Percentiles rank a stretch among this genome's conserved stretches.
Evolutionary conservation across 2,113 vertebrate species (phyloP).

Genomic region (Cynoglossus semilaevis): DNA sequence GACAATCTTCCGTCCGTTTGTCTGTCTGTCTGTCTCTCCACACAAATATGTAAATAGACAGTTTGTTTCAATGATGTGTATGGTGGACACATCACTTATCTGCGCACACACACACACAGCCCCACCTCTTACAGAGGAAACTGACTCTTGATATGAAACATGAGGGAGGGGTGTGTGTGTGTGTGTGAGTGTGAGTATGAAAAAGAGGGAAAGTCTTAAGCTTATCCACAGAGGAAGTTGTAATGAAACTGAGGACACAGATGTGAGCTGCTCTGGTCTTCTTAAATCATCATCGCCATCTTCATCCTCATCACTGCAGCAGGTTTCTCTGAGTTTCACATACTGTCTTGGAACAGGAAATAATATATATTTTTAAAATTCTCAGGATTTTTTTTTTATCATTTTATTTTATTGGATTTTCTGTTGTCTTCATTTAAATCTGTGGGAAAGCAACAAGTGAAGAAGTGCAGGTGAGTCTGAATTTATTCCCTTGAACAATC

Average conservation of each 20-base stretch:
- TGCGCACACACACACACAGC: background rate
- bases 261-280: background rate
- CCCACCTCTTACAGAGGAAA: constrained; percentile 29
- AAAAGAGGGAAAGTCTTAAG: background rate
- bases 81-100: background rate
- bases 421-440: too few species aligned
- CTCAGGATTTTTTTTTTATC: too few species aligned
- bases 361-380: too few species aligned
- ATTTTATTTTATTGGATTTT: too few species aligned
- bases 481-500: too few species aligned
- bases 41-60: background rate
- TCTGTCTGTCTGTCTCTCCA: background rate
- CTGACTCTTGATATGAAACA: constrained; percentile 4
- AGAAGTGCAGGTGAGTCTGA: too few species aligned
- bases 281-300: background rate
- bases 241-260: background rate
- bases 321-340: too few species aligned
- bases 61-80: background rate
- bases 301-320: background rate
- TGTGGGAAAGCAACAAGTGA: too few species aligned
- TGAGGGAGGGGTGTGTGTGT: background rate
- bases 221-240: background rate
- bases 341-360: too few species aligned
- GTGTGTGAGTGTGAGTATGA: background rate
- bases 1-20: too few species aligned